These are phyloP conservation scores for Tragelaphus eurycerus DNA, from an alignment of 2,797 vertebrate species.

Conservation along the genomic window DNA sequence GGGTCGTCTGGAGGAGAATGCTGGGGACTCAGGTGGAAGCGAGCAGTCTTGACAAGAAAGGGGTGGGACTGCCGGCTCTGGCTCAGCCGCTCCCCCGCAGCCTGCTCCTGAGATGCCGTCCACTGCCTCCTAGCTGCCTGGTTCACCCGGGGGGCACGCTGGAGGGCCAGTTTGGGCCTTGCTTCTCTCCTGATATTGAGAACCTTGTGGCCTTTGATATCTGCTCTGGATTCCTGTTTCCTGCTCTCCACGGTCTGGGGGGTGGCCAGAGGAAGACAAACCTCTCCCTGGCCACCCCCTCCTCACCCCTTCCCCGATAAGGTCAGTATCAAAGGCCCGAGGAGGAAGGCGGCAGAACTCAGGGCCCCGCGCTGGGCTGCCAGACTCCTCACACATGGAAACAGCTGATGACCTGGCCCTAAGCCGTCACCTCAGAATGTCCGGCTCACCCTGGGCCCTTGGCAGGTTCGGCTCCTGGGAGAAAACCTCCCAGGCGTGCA, in stretches of 20 bases:
- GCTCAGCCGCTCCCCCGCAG: not conserved
- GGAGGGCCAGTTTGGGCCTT: not conserved
- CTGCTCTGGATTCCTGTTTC: not conserved
- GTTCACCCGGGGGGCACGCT: not conserved
- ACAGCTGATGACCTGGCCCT: not conserved
- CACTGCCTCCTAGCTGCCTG: not conserved
- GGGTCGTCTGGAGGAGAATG: not conserved
- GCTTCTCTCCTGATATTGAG: not conserved
- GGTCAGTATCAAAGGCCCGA: not conserved
- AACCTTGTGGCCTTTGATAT: not conserved
- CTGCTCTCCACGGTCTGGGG: not conserved
- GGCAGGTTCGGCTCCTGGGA: not conserved
- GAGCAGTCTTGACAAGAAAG: not conserved
- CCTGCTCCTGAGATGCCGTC: not conserved
- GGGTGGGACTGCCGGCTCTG: accelerated
- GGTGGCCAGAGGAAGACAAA: not conserved
- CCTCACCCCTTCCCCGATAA: not conserved
- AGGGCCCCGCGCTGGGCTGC: not conserved
- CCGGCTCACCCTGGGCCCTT: not conserved
- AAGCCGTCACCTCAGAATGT: accelerated
- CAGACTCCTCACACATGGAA: not conserved
- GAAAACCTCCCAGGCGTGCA: not conserved
- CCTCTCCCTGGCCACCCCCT: accelerated
- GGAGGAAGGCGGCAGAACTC: not conserved
- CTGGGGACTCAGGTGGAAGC: not conserved